Evolutionary conservation across 2,113 vertebrate species (phyloP), one percentile per base, ranked within the genome.

Genomic region (Bufo bufo): DNA sequence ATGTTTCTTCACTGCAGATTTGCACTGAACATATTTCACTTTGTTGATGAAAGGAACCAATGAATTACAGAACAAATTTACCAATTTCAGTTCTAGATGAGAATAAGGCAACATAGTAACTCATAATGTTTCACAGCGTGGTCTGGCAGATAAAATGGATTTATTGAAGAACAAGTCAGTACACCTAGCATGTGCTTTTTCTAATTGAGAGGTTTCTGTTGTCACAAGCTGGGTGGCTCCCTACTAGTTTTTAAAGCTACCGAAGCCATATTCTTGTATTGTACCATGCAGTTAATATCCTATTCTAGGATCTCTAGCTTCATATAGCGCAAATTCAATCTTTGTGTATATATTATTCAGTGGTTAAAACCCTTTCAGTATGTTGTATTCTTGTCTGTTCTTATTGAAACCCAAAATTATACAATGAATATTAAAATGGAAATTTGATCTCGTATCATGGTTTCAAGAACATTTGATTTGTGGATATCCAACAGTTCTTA

Each of bases 131-230:
- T 77, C 47, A 33, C 85, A 86, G 75, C 75, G 69, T 69, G 75
- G 50, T 86, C 6, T 80, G 85, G 66, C 85, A 66, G 58, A 80
- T 79, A 80, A 79, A 86, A 86, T 80, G 59, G 74, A 78, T 86
- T 86, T 86, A 80, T 75, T 87, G 65, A 80, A 74, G 66, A 82
- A 61, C 17, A 79, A 45, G 65, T n/a, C 77, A 45, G 33, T 7
- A 43, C 58, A 82, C 20, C 66, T 82, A 63, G 11, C 63, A 82
- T 81, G 78, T 75, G 50, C 63, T 61, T 59, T 43, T 74, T 74
- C 13, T 50, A 61, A 82, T 81, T 82, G 80, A 82, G 52, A 74
- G 20, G 43, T 82, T 82, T 71, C 65, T 11, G 2, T n/a, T 54
- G 65, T 49, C 66, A 74, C 19, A 61, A 56, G 16, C 45, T 69